Conservation (phyloP, 2,797 vertebrate species). For the Chrosomus eos region DNA sequence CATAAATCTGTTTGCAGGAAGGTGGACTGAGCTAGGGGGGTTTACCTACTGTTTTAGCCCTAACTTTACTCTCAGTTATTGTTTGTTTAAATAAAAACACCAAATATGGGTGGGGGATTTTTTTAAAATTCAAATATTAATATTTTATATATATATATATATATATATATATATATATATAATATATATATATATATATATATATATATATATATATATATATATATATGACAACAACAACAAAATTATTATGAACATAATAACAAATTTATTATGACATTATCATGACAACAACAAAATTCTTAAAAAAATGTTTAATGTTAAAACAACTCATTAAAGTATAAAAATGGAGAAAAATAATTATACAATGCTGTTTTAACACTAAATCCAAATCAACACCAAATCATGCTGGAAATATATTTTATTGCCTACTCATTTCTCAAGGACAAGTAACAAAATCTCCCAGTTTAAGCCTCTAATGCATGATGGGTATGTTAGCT, state of each 20-base stretch:
- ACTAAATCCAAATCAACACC: not conserved
- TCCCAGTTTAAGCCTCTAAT: not conserved
- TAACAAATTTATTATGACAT: too few species aligned
- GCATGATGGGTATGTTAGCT: not conserved
- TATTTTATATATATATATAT: too few species aligned
- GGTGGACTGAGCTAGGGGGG: not conserved
- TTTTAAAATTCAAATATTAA: not conserved
- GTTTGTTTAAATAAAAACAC: slow-evolving; percentile 7
- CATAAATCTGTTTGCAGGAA: not conserved
- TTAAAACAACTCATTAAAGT: not conserved
- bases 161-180: too few species aligned
- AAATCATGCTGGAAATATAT: too few species aligned
- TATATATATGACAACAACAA: not conserved
- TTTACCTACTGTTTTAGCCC: slow-evolving; percentile 3
- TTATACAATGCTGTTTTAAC: not conserved
- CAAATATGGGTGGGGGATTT: not conserved
- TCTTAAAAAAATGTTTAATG: not conserved
- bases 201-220: too few species aligned
- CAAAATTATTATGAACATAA: too few species aligned
- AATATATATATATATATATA: too few species aligned
- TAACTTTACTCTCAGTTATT: slow-evolving; percentile 1
- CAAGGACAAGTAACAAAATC: not conserved
- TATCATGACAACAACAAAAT: not conserved
- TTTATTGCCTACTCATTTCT: not conserved
- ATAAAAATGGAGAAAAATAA: not conserved